Evolutionary conservation across 92 coral and sea anemone genomes (phyloP), one percentile per base, ranked within the genome.

Genomic region (Porites rus): DNA sequence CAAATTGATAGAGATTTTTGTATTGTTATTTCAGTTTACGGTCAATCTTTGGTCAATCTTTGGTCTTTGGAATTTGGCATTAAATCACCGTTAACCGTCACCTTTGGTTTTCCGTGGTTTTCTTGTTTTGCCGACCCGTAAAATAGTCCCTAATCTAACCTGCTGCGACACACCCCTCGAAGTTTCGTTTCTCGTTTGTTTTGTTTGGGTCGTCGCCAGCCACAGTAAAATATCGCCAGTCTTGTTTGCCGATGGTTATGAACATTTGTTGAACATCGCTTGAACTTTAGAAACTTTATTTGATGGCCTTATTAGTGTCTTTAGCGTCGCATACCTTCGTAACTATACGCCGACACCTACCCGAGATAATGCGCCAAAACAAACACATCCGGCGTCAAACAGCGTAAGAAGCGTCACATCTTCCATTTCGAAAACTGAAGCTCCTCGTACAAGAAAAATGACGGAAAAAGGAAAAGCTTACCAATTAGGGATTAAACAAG

Each of bases 401-500:
- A 79, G 84, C 60, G 59, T 46, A 64, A 22, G 64, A 19, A 74
- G 74, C 72, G 74, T 79, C 53, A 51, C 20, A 13, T 19, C 63
- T 8, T 79, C 74, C n/a, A 20, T 18, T 65, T 65, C 7, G 62
- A 79, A 18, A 50, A 43, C 22, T 50, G n/a, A 38, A 62, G 21
- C 80, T 8, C 69, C 43, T 14, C 75, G 86, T 10, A 65, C 69
- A 22, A 70, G 78, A 70, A 78, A 77, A 62, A 31, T 89, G 78
- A 84, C 92, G 2, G 89, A 89, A 69, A 84, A 74, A 73, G 92
- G 89, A 69, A n/a, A 18, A 31, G 61, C 74, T 17, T 77, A 22
- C 22, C 65, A 53, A 10, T 59, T 58, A 22, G 78, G 68, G 25
- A 24, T 75, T 10, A 82, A 76, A 50, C 72, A n/a, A 1, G 25